Percentiles rank a stretch among this genome's conserved stretches.
Conservation (phyloP, 2,888 invertebrate species). For the Oligia latruncula region DNA sequence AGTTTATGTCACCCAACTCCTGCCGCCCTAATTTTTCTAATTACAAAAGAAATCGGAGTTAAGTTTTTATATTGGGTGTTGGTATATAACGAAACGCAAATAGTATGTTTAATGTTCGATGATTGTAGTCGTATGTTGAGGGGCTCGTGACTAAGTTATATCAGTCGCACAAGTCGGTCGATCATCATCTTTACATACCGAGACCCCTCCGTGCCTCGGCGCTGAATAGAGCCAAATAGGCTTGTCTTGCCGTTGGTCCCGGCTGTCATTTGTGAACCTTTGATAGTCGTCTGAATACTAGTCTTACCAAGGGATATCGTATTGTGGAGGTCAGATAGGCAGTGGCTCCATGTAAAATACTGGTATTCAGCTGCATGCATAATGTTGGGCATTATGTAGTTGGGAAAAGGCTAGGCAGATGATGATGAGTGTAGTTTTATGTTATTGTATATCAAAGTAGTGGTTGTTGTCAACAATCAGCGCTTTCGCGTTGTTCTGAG, state of each 20-base stretch:
- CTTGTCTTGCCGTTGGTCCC: neutral
- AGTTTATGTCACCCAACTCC: conserved; percentile 61
- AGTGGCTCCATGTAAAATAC: too few species aligned
- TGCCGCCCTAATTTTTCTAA: conserved; percentile 68
- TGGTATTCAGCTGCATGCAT: too few species aligned
- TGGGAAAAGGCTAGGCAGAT: neutral
- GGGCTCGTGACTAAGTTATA: neutral
- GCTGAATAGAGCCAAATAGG: too few species aligned
- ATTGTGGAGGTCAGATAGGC: too few species aligned
- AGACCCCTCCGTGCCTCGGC: neutral
- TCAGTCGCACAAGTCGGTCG: neutral
- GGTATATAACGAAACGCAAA: neutral
- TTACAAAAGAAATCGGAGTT: conserved; percentile 66
- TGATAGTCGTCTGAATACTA: too few species aligned
- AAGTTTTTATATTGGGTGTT: conserved; percentile 15
- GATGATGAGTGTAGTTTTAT: neutral
- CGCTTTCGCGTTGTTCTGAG: neutral
- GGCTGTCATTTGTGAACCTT: neutral
- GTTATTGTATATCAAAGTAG: neutral
- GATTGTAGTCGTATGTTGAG: neutral
- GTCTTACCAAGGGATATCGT: neutral
- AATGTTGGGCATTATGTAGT: too few species aligned
- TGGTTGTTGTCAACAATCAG: too few species aligned
- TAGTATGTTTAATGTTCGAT: neutral
- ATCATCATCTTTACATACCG: neutral